Conservation (phyloP, 2,113 vertebrate species). For the Mirounga angustirostris region DNA sequence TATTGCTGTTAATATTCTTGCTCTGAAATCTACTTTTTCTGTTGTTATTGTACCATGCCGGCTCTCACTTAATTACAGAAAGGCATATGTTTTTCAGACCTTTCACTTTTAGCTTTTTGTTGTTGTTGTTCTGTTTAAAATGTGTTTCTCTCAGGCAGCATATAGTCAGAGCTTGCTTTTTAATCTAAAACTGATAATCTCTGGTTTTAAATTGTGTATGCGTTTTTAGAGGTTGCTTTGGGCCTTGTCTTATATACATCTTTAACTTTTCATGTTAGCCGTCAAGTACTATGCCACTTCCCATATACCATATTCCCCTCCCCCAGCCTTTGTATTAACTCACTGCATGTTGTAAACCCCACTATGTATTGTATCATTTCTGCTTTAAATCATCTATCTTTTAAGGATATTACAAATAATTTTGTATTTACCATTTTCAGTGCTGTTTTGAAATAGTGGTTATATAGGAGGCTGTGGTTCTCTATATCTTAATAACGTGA, state of each 20-base stretch:
- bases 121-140: background rate
- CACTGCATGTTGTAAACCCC: background rate
- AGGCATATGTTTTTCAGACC: background rate
- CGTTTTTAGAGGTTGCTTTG: background rate
- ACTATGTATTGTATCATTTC: background rate
- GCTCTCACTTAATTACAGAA: background rate
- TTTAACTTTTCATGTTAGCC: background rate
- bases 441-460: background rate
- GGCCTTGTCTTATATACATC: background rate
- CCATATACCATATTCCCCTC: too few species aligned
- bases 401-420: background rate
- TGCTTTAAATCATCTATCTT: background rate
- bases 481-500: background rate
- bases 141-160: background rate
- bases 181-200: background rate
- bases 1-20: background rate
- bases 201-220: background rate
- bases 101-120: background rate
- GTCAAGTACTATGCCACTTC: background rate
- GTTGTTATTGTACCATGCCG: background rate
- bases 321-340: background rate
- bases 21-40: slow-evolving; percentile 11
- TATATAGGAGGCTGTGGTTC: background rate
- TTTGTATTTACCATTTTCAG: background rate
- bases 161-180: background rate